Evolutionary conservation across 2,113 vertebrate species (phyloP).

Genomic region (Oryzias curvinotus): DNA sequence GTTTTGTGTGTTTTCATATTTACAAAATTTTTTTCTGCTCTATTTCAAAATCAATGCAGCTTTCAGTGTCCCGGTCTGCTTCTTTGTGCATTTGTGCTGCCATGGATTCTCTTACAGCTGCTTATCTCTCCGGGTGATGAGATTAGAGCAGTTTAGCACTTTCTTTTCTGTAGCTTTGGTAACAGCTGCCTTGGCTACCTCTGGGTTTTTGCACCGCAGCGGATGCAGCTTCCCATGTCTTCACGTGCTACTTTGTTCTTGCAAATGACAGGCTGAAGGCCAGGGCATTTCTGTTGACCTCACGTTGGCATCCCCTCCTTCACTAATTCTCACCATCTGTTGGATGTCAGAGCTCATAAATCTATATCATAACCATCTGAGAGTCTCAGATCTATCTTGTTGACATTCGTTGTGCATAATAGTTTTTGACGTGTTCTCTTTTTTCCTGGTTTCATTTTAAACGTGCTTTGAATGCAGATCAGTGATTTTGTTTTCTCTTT

Average conservation of each 20-base stretch:
- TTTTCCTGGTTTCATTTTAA: constrained; percentile 15
- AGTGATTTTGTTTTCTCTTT: constrained; percentile 10
- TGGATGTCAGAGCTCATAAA: constrained; percentile 66
- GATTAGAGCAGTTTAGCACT: constrained; percentile 58
- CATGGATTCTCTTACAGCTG: constrained; percentile 41
- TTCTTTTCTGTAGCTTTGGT: constrained; percentile 41
- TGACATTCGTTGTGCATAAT: constrained; percentile 36
- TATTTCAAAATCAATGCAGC: constrained; percentile 73
- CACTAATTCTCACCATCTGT: constrained; percentile 73
- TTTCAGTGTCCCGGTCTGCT: constrained; percentile 34
- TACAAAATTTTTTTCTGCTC: constrained; percentile 62
- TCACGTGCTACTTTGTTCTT: constrained; percentile 40
- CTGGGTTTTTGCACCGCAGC: constrained; percentile 40
- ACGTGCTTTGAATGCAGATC: background rate
- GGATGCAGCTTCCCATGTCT: constrained; percentile 37
- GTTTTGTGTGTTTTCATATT: constrained; percentile 52
- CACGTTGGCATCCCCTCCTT: constrained; percentile 54
- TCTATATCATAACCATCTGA: constrained; percentile 59
- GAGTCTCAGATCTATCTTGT: constrained; percentile 32
- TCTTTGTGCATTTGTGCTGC: constrained; percentile 40
- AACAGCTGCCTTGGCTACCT: constrained; percentile 46
- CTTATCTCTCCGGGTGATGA: constrained; percentile 59
- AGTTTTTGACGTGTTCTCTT: constrained; percentile 15
- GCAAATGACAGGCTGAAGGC: constrained; percentile 63
- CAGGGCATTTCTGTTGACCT: constrained; percentile 63